Evolutionary conservation across 2,888 invertebrate genomes (phyloP).

Genomic region (Ceramica pisi): DNA sequence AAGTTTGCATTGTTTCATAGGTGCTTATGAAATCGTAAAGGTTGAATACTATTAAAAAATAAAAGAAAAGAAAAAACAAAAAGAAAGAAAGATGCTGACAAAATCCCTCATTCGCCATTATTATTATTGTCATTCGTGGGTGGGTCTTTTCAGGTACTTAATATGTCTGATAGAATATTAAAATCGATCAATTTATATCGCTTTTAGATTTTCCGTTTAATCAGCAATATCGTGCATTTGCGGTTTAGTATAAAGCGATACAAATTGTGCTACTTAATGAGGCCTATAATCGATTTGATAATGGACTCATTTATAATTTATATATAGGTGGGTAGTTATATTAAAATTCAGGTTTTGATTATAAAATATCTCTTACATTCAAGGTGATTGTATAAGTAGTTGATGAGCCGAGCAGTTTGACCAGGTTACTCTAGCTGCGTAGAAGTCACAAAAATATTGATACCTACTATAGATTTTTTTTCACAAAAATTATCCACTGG

Average conservation of each 20-base stretch:
- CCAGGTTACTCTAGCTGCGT: too few species aligned
- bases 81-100: not conserved
- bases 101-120: not conserved
- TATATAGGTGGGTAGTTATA: not conserved
- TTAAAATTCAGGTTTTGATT: not conserved
- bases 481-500: not conserved
- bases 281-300: slow-evolving; percentile 48
- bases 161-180: slow-evolving; percentile 28
- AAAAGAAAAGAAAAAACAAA: not conserved
- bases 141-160: not conserved
- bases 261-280: slow-evolving; percentile 51
- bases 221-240: slow-evolving; percentile 32
- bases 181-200: slow-evolving; percentile 18
- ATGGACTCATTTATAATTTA: slow-evolving; percentile 23
- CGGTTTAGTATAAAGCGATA: slow-evolving; percentile 46
- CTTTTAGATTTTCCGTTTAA: slow-evolving; percentile 43
- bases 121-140: not conserved
- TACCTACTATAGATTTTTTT: not conserved
- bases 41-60: not conserved
- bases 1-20: not conserved
- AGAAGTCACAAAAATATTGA: not conserved
- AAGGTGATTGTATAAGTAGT: too few species aligned
- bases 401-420: too few species aligned
- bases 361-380: too few species aligned
- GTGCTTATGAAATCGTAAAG: not conserved